These are phyloP conservation scores for Varecia variegata DNA, from an alignment of 2,797 vertebrate species.

Conservation along the genomic window DNA sequence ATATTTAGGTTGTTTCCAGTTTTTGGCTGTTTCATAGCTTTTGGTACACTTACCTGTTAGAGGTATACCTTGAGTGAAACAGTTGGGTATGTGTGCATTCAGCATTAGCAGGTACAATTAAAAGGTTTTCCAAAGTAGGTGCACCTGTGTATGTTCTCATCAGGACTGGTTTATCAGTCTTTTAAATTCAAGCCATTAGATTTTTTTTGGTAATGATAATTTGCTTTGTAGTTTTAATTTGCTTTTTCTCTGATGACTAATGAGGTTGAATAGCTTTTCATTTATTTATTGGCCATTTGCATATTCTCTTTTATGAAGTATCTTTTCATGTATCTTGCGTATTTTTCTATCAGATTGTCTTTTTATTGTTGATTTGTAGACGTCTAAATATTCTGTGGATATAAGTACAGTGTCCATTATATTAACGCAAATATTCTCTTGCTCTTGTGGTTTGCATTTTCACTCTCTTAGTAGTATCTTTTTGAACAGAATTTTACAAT, in stretches of 20 bases:
- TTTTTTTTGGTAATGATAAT: background rate
- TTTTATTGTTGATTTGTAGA: background rate
- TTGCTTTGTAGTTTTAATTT: slow-evolving; percentile 3
- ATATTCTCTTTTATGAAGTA: background rate
- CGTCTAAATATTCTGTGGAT: background rate
- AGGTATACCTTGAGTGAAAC: background rate
- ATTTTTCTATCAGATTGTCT: background rate
- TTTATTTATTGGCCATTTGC: background rate
- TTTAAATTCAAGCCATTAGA: background rate
- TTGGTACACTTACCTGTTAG: background rate
- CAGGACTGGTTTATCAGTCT: background rate
- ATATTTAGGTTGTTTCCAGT: background rate
- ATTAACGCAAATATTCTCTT: background rate
- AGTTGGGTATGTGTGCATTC: background rate
- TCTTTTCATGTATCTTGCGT: background rate
- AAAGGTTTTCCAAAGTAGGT: background rate
- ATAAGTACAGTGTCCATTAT: background rate
- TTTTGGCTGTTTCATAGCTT: background rate
- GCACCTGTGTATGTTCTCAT: background rate
- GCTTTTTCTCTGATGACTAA: background rate
- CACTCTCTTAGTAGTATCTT: background rate
- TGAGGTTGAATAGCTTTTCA: background rate
- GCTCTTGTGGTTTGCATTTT: background rate
- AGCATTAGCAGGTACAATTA: background rate
- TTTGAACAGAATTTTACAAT: background rate